A percentile compares a stretch with the other conserved stretches of the same genome.
phyloP scores from a whole-genome alignment of 1,140 invertebrate species.

The Whitmania pigra region DNA sequence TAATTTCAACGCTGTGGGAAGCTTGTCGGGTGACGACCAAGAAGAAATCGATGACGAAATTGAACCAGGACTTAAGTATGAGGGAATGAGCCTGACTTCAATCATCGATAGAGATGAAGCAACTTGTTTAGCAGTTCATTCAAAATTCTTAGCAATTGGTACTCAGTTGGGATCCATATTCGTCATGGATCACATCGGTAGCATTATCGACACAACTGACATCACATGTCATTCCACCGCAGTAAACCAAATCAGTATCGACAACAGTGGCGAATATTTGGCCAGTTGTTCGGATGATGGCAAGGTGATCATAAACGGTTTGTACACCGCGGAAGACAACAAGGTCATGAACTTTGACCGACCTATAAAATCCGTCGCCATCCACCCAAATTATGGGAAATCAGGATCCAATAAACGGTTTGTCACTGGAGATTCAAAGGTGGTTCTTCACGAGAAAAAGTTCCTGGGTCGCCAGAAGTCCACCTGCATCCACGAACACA shows the following conservation, averaged over 20 bases:
- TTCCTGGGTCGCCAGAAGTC: constrained; percentile 63
- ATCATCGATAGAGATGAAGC: constrained; percentile 78
- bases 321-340: constrained; percentile 70
- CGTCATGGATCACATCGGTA: constrained; percentile 81
- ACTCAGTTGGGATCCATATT: constrained; percentile 79
- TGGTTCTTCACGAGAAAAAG: constrained; percentile 73
- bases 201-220: constrained; percentile 60
- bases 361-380: constrained; percentile 70
- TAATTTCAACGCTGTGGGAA: no score
- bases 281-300: constrained; percentile 92
- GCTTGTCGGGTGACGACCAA: no score
- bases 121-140: constrained; percentile 77
- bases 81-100: constrained; percentile 61
- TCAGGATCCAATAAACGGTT: constrained; percentile 61
- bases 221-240: constrained; percentile 58
- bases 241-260: constrained; percentile 86
- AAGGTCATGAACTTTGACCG: constrained; percentile 63
- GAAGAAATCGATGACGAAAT: constrained; percentile 33
- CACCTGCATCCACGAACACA: constrained; percentile 64
- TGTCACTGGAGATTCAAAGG: constrained; percentile 57
- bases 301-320: constrained; percentile 57
- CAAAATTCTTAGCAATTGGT: constrained; percentile 84
- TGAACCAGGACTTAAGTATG: constrained; percentile 84
- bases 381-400: constrained; percentile 75
- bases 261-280: constrained; percentile 74